phyloP scores from a whole-genome alignment of 1,140 invertebrate species.

The Penaeus chinensis region DNA sequence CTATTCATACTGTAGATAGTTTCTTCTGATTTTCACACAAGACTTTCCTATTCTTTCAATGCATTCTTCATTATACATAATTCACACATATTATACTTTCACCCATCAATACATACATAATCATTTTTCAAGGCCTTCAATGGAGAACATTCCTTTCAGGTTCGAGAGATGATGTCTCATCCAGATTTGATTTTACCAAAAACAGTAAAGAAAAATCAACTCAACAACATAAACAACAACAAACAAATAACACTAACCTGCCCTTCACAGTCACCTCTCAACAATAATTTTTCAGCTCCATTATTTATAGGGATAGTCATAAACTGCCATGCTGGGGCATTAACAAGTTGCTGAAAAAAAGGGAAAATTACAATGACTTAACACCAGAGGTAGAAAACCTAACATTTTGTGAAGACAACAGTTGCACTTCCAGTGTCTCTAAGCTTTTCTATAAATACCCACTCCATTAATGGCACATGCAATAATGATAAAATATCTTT shows the following conservation, averaged over 20 bases:
- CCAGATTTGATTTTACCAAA: not conserved
- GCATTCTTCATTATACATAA: too few relatives aligned
- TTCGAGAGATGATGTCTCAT: not conserved
- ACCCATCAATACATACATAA: too few relatives aligned
- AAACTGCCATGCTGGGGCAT: constrained; percentile 88
- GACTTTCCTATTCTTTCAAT: too few relatives aligned
- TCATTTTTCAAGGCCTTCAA: too few relatives aligned
- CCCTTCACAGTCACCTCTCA: constrained; percentile 91
- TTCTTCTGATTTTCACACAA: too few relatives aligned
- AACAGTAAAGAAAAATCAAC: not conserved
- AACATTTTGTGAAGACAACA: not conserved
- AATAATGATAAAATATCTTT: too few relatives aligned
- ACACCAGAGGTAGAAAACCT: not conserved
- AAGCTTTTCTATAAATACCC: too few relatives aligned
- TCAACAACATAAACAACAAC: not conserved
- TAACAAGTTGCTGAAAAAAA: constrained; percentile 80
- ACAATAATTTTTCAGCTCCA: constrained; percentile 77
- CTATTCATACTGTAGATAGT: too few relatives aligned
- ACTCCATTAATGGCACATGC: too few relatives aligned
- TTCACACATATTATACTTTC: too few relatives aligned
- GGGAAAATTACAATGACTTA: not conserved
- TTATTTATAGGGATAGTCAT: constrained; percentile 76
- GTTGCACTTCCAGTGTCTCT: not conserved
- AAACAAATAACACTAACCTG: constrained; percentile 66
- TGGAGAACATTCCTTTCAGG: too few relatives aligned